Conservation (phyloP, 2,888 invertebrate genomes). For the Napeogenes sylphis region DNA sequence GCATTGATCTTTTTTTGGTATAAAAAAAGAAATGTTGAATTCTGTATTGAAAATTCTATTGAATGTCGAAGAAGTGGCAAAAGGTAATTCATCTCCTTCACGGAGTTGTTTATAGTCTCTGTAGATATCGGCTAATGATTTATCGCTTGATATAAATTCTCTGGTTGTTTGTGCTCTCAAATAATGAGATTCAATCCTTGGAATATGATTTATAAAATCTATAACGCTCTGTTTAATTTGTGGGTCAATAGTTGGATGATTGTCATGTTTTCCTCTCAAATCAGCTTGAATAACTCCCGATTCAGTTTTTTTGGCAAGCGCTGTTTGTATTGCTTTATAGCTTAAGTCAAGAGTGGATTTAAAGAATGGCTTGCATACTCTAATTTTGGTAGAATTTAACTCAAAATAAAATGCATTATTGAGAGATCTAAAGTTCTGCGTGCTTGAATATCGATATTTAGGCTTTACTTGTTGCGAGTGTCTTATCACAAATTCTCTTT, state of each 20-base stretch:
- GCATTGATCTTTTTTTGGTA: slow-evolving; percentile 35
- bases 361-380: slow-evolving; percentile 24
- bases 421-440: slow-evolving; percentile 13
- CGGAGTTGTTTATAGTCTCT: slow-evolving; percentile 29
- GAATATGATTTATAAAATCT: slow-evolving; percentile 24
- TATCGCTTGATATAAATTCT: slow-evolving; percentile 32
- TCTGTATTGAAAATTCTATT: slow-evolving; percentile 33
- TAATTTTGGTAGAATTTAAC: background rate
- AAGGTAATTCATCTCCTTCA: slow-evolving; percentile 20
- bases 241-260: slow-evolving; percentile 21
- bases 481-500: slow-evolving; percentile 22
- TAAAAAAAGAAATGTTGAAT: slow-evolving; percentile 34
- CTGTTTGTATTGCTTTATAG: slow-evolving; percentile 13
- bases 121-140: slow-evolving; percentile 33
- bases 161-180: slow-evolving; percentile 28
- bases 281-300: slow-evolving; percentile 16
- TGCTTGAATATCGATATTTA: slow-evolving; percentile 17
- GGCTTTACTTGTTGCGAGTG: slow-evolving; percentile 18
- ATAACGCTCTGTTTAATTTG: slow-evolving; percentile 25
- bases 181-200: slow-evolving; percentile 22
- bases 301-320: slow-evolving; percentile 11
- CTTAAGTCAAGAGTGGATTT: slow-evolving; percentile 20
- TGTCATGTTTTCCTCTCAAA: slow-evolving; percentile 23
- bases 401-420: slow-evolving; percentile 22
- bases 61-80: slow-evolving; percentile 28